phyloP scores from a whole-genome alignment of 2,113 vertebrate species.

The Bufo bufo region DNA sequence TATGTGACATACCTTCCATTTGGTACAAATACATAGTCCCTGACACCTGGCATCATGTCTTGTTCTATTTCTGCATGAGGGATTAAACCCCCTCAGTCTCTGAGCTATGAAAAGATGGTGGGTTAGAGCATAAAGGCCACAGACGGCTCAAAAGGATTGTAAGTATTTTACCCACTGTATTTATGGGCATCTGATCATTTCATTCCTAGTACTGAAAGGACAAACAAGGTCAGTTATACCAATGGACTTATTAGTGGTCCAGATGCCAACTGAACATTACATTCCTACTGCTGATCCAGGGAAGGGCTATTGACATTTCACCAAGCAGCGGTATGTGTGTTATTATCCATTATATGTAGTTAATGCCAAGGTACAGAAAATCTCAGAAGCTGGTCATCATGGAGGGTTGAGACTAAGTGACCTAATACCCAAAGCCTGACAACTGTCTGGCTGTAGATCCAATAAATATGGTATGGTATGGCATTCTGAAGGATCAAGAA shows the following conservation, averaged over 20 bases:
- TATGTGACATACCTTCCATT: conserved; percentile 37
- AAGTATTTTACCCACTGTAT: conserved; percentile 16
- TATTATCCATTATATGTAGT: conserved; percentile 39
- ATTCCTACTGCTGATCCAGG: conserved; percentile 12
- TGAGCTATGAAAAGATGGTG: background rate
- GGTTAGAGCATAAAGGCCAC: background rate
- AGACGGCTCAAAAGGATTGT: background rate
- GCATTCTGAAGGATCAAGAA: background rate
- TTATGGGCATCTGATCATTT: conserved; percentile 16
- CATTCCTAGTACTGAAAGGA: conserved; percentile 2
- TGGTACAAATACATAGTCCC: background rate
- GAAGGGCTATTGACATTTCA: conserved; percentile 49
- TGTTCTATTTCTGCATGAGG: conserved; percentile 40
- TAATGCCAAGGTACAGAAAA: conserved; percentile 35
- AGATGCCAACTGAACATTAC: conserved; percentile 18
- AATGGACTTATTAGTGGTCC: conserved; percentile 2
- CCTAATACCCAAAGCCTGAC: conserved; percentile 30
- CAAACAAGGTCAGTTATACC: conserved; percentile 7
- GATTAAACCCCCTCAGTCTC: background rate
- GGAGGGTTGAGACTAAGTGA: background rate
- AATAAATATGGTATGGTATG: background rate
- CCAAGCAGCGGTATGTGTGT: conserved; percentile 24
- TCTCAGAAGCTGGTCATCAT: background rate
- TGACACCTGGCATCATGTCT: conserved; percentile 45
- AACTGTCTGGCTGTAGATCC: conserved; percentile 14